Base-by-base conservation (phyloP, 2,113 vertebrate species). In the Papio anubis region DNA sequence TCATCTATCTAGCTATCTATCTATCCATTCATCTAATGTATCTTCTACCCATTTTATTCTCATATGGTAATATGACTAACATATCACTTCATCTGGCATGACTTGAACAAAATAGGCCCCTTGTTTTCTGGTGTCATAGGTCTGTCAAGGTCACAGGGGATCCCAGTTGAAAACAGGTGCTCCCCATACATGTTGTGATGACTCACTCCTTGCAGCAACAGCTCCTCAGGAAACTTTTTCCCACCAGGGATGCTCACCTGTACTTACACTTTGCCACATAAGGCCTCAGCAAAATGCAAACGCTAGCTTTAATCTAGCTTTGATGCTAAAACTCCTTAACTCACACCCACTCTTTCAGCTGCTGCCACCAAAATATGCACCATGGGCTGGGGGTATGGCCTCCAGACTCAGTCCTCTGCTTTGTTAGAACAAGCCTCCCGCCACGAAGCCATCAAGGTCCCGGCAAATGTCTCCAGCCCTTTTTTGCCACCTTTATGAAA, bases 291-390 rank as follows among this genome's bases (percentile, higher is more conserved):
- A 57, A 81, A 68, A 88, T 43, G 20, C 87, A 57, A 81, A 68
- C 85, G 32, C 55, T 40, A 55, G 16, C 94, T 84, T 92, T 88
- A 81, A 84, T 97, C 85, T 84, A 64, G 13, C 61, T 94, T 91
- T 70, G 64, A 96, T 84, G 57, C n/a, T 23, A 81, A 76, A 88
- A 57, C n/a, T 72, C 61, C 32, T 93, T 52, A 84, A 89, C 88
- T 95, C 85, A 94, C 68, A 73, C 80, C 27, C 73, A 78, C 66
- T 68, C 38, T 89, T 90, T 81, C 23, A 73, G 27, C 64, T 45
- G 23, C 25, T 70, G 93, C 88, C 79, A 79, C 83, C 95, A 70
- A 94, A n/a, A 66, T 52, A 50, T 23, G 30, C 30, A 3, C 40
- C 3, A 27, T 21, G 5, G 16, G 5, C n/a, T 59, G 48, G 27